Conservation (phyloP, 2,113 vertebrate genomes). For the Seriola quinqueradiata region DNA sequence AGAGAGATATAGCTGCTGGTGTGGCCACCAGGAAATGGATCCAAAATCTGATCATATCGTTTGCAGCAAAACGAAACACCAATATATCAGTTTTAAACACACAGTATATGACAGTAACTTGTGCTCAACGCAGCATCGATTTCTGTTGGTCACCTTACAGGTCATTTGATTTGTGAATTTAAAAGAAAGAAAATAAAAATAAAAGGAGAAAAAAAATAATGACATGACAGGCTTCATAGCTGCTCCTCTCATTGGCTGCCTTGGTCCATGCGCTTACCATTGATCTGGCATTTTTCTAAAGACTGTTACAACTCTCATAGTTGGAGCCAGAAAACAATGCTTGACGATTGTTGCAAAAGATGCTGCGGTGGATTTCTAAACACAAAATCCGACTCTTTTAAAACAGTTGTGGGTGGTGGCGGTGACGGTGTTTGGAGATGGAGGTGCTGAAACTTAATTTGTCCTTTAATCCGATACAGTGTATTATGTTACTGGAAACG, state of each 20-base stretch:
- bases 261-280: conserved; percentile 62
- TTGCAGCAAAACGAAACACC: conserved; percentile 51
- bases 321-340: conserved; percentile 46
- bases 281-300: conserved; percentile 68
- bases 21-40: conserved; percentile 28
- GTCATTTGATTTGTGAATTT: conserved; percentile 48
- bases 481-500: conserved; percentile 14
- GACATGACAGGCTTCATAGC: conserved; percentile 54
- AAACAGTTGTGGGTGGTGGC: conserved; percentile 21
- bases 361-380: conserved; percentile 38
- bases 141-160: conserved; percentile 39
- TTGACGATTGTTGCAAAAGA: conserved; percentile 31
- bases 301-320: conserved; percentile 58
- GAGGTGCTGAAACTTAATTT: conserved; percentile 21
- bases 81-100: conserved; percentile 62
- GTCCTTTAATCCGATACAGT: conserved; percentile 19
- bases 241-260: conserved; percentile 75
- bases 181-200: conserved; percentile 43
- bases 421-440: conserved; percentile 20
- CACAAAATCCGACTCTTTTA: conserved; percentile 19
- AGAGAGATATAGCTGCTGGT: conserved; percentile 45
- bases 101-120: conserved; percentile 53
- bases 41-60: conserved; percentile 36
- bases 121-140: conserved; percentile 59
- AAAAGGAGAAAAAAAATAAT: conserved; percentile 1